Evolutionary conservation across 2,113 vertebrate genomes (phyloP).

Genomic region (Tringa solitaria): DNA sequence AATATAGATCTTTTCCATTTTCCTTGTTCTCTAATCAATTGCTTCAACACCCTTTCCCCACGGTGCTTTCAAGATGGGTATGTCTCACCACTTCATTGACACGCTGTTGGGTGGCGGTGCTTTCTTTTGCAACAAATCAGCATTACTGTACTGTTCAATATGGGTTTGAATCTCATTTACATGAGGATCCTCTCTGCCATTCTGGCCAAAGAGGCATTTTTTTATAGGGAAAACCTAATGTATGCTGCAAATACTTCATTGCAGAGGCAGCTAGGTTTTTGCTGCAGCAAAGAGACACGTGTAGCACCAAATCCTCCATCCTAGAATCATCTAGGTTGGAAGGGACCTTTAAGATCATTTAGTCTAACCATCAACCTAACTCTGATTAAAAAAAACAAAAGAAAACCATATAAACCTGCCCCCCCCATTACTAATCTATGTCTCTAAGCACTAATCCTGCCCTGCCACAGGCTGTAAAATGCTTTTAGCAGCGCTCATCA

Average conservation of each 20-base stretch:
- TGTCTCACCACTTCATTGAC: not conserved
- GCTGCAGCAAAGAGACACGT: not conserved
- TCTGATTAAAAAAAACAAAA: too few species aligned
- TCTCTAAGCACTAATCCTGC: too few species aligned
- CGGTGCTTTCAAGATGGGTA: not conserved
- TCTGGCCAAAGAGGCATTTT: not conserved
- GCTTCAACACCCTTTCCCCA: not conserved
- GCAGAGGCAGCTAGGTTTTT: not conserved
- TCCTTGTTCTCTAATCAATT: not conserved
- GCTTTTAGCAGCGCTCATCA: not conserved
- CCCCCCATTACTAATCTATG: too few species aligned
- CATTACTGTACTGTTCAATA: not conserved
- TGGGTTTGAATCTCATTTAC: not conserved
- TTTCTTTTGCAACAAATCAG: conserved; percentile 21
- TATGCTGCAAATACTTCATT: not conserved
- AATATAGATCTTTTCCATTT: not conserved
- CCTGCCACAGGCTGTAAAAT: not conserved
- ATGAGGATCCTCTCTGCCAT: not conserved
- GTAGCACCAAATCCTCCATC: not conserved
- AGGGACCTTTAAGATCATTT: too few species aligned
- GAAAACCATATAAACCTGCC: too few species aligned
- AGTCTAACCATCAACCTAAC: too few species aligned
- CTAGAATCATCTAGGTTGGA: not conserved
- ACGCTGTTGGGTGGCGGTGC: not conserved
- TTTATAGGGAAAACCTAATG: not conserved